A percentile compares a stretch with the other conserved stretches of the same genome.
Conservation (phyloP, 2,888 invertebrate species). For the Opisthograptis luteolata region DNA sequence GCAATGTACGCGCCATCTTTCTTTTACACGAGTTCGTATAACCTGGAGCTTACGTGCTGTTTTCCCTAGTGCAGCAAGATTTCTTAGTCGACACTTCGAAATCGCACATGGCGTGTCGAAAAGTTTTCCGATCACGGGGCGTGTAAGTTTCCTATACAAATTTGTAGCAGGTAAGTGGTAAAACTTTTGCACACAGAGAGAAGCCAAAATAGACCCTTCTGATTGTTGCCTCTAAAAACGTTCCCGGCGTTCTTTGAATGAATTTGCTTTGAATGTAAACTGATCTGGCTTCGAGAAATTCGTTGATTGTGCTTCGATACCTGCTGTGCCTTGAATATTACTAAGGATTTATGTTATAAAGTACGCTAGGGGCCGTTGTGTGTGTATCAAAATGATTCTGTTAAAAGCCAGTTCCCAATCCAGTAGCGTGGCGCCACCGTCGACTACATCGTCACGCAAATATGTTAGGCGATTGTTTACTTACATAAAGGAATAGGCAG, state of each 20-base stretch:
- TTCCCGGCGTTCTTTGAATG: conserved; percentile 12
- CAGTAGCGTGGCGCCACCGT: too few relatives aligned
- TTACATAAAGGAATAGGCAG: too few relatives aligned
- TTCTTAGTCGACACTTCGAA: conserved; percentile 36
- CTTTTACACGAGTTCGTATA: background rate
- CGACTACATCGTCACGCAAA: too few relatives aligned
- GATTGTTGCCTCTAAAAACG: conserved; percentile 23
- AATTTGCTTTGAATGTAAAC: conserved; percentile 22
- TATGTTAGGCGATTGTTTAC: too few relatives aligned
- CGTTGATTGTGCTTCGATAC: background rate
- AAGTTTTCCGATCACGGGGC: conserved; percentile 38
- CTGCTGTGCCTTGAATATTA: background rate
- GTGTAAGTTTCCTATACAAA: conserved; percentile 36
- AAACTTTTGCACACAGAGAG: conserved; percentile 27
- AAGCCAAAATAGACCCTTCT: conserved; percentile 24
- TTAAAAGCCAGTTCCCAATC: too few relatives aligned
- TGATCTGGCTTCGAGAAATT: conserved; percentile 2
- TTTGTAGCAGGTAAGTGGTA: conserved; percentile 41
- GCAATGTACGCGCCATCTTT: background rate
- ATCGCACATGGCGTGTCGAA: conserved; percentile 33
- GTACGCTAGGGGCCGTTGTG: too few relatives aligned
- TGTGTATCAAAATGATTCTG: too few relatives aligned
- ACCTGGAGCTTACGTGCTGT: conserved; percentile 9
- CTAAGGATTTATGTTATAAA: too few relatives aligned
- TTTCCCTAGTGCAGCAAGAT: background rate